Conservation (phyloP, 2,888 invertebrate species). For the Andrena camellia region DNA sequence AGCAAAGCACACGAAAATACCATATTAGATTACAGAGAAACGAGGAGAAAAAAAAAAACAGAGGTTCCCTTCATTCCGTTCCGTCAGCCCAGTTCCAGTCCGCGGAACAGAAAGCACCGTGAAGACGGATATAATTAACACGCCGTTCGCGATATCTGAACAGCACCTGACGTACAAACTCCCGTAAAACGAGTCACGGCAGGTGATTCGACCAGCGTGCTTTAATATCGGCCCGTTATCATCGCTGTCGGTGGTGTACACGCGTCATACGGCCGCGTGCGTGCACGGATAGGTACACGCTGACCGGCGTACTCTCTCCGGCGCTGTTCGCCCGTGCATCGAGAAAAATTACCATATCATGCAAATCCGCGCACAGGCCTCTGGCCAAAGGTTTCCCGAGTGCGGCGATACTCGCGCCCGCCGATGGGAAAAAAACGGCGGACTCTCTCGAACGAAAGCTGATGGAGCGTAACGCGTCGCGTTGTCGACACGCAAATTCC, state of each 20-base stretch:
- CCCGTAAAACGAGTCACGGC: constrained; percentile 8
- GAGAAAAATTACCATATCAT: constrained; percentile 78
- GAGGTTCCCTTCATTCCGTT: not conserved
- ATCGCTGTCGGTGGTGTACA: not conserved
- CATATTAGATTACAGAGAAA: not conserved
- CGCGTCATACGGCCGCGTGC: constrained; percentile 1
- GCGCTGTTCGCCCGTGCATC: constrained; percentile 45
- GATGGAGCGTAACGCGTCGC: constrained; percentile 44
- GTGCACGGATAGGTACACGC: not conserved
- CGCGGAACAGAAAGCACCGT: not conserved
- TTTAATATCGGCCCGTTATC: constrained; percentile 52
- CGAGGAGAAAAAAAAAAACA: not conserved
- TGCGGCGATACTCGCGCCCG: constrained; percentile 33
- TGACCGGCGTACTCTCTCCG: not conserved
- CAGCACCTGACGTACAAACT: constrained; percentile 8
- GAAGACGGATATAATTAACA: constrained; percentile 22
- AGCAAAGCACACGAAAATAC: no score
- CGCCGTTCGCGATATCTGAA: constrained; percentile 34
- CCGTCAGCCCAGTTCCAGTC: not conserved
- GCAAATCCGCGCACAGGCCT: constrained; percentile 67
- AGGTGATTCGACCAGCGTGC: constrained; percentile 45
- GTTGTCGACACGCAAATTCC: constrained; percentile 45
- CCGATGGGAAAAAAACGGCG: constrained; percentile 36
- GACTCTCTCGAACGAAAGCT: constrained; percentile 27
- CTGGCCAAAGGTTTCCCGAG: constrained; percentile 36